phyloP scores from a whole-genome alignment of 2,888 invertebrate genomes.

The Oligia strigilis region DNA sequence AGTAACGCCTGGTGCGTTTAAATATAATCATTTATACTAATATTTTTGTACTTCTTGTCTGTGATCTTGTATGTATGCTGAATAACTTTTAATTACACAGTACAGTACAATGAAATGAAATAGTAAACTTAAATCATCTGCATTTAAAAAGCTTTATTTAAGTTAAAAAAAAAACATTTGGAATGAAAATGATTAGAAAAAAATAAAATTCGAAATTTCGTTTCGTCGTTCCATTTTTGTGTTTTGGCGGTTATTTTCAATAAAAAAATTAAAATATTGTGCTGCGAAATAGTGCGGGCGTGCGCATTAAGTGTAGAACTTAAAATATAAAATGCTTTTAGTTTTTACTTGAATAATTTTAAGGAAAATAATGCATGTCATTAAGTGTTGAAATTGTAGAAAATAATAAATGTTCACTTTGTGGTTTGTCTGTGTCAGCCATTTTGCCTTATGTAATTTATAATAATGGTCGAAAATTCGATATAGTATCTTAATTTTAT shows the following conservation, averaged over 20 bases:
- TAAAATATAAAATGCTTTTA: conserved; percentile 33
- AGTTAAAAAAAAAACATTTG: conserved; percentile 2
- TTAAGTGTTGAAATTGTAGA: conserved; percentile 56
- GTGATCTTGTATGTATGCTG: conserved; percentile 67
- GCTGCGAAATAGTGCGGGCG: conserved; percentile 21
- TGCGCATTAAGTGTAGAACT: conserved; percentile 44
- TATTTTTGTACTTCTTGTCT: conserved; percentile 70
- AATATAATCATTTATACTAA: conserved; percentile 50
- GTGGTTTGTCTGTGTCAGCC: conserved; percentile 51
- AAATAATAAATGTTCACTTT: conserved; percentile 42
- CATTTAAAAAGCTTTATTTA: conserved; percentile 59
- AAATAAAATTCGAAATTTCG: not conserved
- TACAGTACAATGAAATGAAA: conserved; percentile 49
- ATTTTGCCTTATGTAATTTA: conserved; percentile 59
- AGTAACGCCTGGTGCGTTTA: conserved; percentile 47
- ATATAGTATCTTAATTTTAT: conserved; percentile 6
- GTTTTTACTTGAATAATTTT: conserved; percentile 45
- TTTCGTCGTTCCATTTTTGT: conserved; percentile 31
- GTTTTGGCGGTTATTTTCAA: conserved; percentile 25
- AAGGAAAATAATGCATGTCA: conserved; percentile 53
- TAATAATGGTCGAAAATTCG: conserved; percentile 34
- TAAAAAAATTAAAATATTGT: conserved; percentile 2
- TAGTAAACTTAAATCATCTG: conserved; percentile 33
- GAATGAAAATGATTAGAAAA: not conserved
- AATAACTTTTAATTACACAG: conserved; percentile 48